phyloP scores from a whole-genome alignment of 1,140 invertebrate species.

The Bombus polaris region DNA sequence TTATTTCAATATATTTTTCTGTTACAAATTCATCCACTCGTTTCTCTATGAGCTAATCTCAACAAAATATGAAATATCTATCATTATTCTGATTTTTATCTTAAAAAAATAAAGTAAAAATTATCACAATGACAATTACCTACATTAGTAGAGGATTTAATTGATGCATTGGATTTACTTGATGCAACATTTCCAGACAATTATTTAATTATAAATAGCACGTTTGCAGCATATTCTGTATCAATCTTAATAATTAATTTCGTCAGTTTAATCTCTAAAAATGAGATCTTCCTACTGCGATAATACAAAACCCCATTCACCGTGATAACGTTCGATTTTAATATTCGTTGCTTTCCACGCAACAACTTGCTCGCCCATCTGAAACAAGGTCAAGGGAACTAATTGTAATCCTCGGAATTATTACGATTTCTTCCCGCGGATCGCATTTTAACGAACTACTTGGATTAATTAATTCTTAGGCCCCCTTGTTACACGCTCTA shows the following conservation, averaged over 20 bases:
- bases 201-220: too few relatives aligned
- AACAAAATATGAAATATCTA: too few relatives aligned
- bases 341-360: background rate
- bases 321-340: background rate
- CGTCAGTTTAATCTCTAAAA: too few relatives aligned
- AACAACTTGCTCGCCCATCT: background rate
- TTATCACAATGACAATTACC: background rate
- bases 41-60: too few relatives aligned
- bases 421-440: slow-evolving; percentile 9
- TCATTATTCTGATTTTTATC: background rate
- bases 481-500: background rate
- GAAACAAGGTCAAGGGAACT: background rate
- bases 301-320: background rate
- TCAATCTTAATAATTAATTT: background rate
- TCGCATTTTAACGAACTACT: slow-evolving; percentile 40
- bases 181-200: too few relatives aligned
- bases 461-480: slow-evolving; percentile 48
- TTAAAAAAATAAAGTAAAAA: background rate
- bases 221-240: too few relatives aligned
- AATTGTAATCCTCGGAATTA: slow-evolving; percentile 22
- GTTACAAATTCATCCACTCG: accelerated
- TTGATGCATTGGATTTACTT: too few relatives aligned
- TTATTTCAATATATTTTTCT: too few relatives aligned
- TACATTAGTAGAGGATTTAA: too few relatives aligned
- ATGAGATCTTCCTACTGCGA: background rate